Evolutionary conservation across 2,888 invertebrate species (phyloP), one percentile per base, ranked within the genome.

Genomic region (Perizoma affinitatum): DNA sequence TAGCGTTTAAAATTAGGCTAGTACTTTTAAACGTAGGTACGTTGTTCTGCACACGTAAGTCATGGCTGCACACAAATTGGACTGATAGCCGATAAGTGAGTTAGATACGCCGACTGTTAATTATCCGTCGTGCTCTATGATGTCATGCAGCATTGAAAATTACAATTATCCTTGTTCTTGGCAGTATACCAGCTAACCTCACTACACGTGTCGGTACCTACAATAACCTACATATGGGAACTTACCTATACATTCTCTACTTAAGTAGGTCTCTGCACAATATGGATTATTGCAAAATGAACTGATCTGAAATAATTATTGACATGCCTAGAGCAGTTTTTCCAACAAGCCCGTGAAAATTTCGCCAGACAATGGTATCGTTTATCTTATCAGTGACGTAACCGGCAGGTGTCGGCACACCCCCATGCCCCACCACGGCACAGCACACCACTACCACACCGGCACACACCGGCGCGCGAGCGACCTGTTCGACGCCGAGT

Each of bases 321-420:
- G 1, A 22, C 22, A 22, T 22, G 22, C 22, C 22, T 22, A 22
- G 22, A 22, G 22, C 22, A 22, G 22, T 22, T 22, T 22, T 22
- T 22, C 22, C 22, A 22, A 22, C 1, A 22, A 22, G 38, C 4
- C 38, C 7, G 38, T 7, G 38, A 38, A 62, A 62, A 54, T 48
- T 48, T 54, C 63, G 41, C 42, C 42, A 66, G 66, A 65, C 66
- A 65, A 64, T 53, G 51, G 64, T 45, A 45, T 57, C 67, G 67
- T 66, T 22, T 22, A 22, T 22, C 22, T 22, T 69, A 69, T 67
- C 69, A 69, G 60, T 69, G 69, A 67, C 63, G 69, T 66, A 69
- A 69, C 67, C 61, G 53, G 58, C 67, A 63, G 64, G 66, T 63
- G 63, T 50, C 51, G 66, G 52, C 58, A 58, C 72, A 55, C 65